Base-by-base conservation (phyloP, 2,113 vertebrate species). In the Orthonyx spaldingii region DNA sequence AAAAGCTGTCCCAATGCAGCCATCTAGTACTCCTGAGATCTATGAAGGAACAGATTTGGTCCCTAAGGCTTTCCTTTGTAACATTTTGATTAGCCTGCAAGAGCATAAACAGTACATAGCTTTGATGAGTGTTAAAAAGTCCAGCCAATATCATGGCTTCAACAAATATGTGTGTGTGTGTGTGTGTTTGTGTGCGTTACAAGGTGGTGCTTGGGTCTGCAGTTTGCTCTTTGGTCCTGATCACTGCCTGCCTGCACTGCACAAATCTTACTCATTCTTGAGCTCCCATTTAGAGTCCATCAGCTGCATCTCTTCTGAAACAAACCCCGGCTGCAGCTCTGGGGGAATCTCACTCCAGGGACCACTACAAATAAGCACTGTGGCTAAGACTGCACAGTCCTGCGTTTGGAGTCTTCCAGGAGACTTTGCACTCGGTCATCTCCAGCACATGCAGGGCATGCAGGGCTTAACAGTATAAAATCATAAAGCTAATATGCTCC, bases 141-240 rank as follows among this genome's bases (percentile, higher is more conserved):
- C 30, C 55, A 42, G 35, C 19, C 26, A 37, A 22, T 17, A 30
- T 72, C 30, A 80, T 44, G 46, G 24, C 16, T 79, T 30, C 55
- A 71, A 9, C 5, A 18, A n/a, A 44, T 13, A 3, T 28, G 7
- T 24, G 27, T 30, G 5, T 23, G 6, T 22, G 8, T n/a, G 33
- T 63, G 19, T 32, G 6, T 16, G 10, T 16, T 8, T n/a, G 39
- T 39, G 22, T 35, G 52, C 26, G 20, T 3, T 41, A 15, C 42
- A 42, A 55, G 47, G 41, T 44, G 65, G 13, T 27, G 33, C n/a
- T 70, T 32, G 23, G 56, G 9, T 82, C 37, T 68, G n/a, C 4
- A 5, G 19, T 52, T 82, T 52, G 5, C 60, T 18, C 7, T 0
- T n/a, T 49, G n/a, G 63, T 68, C 37, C 46, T 0, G 0, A 7